Evolutionary conservation across 2,797 vertebrate genomes (phyloP), one percentile per base, ranked within the genome.

Genomic region (Lacerta viridis): DNA sequence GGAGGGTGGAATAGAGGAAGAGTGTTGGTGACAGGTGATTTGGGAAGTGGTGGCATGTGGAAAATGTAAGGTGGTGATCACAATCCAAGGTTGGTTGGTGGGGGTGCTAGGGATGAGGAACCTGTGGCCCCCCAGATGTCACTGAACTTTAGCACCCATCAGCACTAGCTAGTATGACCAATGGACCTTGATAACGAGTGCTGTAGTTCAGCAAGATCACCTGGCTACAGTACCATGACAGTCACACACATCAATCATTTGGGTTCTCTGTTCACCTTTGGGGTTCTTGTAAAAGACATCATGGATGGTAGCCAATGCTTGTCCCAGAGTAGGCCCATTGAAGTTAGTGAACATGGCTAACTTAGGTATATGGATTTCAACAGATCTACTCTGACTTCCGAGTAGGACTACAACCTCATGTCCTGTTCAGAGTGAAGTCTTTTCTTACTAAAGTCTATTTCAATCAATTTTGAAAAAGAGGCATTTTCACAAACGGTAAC

Each of bases 221-320:
- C 41, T 17, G 68, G 3, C 13, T 68, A 50, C 41, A 66, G 39
- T 76, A 74, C 2, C 27, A 46, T 69, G 39, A 8, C 39, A 81
- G 50, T 18, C 1, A 69, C 85, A 15, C 0, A 4, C 78, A 41
- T 1, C 5, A 88, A 74, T 13, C 20, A 80, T 66, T 43, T 87
- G 9, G 77, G 81, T 1, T 43, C 20, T 71, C 25, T 36, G 84
- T 36, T n/a, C 68, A 46, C 17, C 3, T 61, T 71, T 55, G 41
- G 43, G 15, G 43, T 41, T 29, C 36, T n/a, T 88, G 68, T 0
- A 0, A 79, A 84, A 33, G 1, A 36, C 39, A 1, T 39, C 4
- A 68, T 74, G 59, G 50, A 55, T 55, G 50, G 50, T 55, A 55
- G 50, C 50, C 50, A 55, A 55, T 15, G 50, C 50, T 55, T 55